Conservation (phyloP, 2,113 vertebrate species). For the Arothron firmamentum region DNA sequence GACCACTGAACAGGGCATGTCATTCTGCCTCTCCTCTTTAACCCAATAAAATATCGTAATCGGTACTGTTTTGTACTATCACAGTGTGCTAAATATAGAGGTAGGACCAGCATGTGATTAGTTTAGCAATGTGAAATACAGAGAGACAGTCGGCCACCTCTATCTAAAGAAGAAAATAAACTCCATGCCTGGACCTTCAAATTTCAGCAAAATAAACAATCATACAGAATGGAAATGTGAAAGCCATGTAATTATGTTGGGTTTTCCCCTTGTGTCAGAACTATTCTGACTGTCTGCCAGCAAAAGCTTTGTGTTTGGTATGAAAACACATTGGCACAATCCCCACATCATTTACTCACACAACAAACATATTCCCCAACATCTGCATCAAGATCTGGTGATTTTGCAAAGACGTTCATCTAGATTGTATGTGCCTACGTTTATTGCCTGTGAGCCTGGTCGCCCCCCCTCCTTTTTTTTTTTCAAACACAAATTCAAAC, state of each 20-base stretch:
- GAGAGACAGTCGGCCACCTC: neutral
- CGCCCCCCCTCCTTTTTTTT: no score
- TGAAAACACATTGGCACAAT: neutral
- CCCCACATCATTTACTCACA: neutral
- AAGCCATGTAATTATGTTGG: neutral
- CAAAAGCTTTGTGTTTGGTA: neutral
- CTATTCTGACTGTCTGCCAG: neutral
- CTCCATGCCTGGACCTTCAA: neutral
- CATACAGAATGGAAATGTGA: neutral
- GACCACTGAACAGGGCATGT: no score
- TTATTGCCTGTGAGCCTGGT: no score
- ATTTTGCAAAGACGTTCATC: neutral
- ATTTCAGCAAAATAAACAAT: neutral
- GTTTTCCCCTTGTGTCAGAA: neutral
- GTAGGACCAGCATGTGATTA: neutral
- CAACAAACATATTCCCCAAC: neutral
- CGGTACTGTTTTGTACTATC: constrained; percentile 1
- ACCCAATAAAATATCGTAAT: no score
- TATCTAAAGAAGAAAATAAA: neutral
- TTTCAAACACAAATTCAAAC: no score
- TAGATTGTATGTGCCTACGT: no score
- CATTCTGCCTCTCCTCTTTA: no score
- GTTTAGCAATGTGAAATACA: neutral
- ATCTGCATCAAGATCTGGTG: neutral
- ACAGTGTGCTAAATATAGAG: neutral